A percentile compares a stretch with the other conserved stretches of the same genome.
These are phyloP conservation scores for Caranx melampygus DNA, from an alignment of 2,113 vertebrate genomes.

Conservation along the genomic window DNA sequence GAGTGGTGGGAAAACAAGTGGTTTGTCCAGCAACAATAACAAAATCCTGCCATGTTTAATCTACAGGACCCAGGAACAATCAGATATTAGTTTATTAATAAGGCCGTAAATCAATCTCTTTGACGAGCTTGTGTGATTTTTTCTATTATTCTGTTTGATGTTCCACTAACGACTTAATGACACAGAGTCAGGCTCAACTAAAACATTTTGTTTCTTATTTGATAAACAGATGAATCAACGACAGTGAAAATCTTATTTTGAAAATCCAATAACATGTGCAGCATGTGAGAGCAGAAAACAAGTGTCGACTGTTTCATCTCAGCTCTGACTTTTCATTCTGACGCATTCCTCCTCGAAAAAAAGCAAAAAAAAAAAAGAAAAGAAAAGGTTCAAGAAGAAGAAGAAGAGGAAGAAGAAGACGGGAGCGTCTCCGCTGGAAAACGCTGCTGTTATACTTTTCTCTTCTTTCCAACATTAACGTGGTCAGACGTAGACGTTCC, in stretches of 20 bases:
- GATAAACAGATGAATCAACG: too few species aligned
- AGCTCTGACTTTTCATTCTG: background rate
- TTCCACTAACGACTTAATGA: too few species aligned
- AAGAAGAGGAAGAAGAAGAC: too few species aligned
- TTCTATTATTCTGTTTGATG: too few species aligned
- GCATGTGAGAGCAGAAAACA: background rate
- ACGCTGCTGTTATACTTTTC: too few species aligned
- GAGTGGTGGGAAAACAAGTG: background rate
- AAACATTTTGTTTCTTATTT: too few species aligned
- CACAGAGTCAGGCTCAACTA: too few species aligned
- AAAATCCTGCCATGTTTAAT: background rate
- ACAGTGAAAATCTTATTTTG: background rate
- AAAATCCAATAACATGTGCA: background rate
- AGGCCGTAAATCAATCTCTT: too few species aligned
- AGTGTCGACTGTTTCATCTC: background rate
- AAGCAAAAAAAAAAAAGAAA: too few species aligned
- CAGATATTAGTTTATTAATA: background rate
- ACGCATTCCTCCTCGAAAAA: background rate
- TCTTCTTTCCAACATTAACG: background rate
- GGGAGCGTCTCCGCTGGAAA: too few species aligned
- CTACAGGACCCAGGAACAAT: background rate
- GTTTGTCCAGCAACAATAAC: background rate
- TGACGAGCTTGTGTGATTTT: too few species aligned
- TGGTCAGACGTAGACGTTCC: background rate
- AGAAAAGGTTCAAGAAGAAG: too few species aligned